Conservation (phyloP, 1,140 invertebrate species). For the Meloidogyne floridensis region DNA sequence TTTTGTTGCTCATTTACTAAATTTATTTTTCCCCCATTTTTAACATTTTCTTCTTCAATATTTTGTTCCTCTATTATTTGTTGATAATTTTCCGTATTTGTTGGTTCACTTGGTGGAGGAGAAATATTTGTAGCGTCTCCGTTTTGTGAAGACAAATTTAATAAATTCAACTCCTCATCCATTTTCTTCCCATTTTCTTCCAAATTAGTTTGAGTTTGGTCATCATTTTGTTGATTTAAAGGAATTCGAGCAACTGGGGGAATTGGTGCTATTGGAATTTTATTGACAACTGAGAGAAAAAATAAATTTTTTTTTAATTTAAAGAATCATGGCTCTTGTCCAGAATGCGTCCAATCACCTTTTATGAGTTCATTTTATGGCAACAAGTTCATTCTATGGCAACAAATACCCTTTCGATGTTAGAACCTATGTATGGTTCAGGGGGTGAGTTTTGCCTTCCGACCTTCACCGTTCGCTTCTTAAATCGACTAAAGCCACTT, state of each 20-base stretch:
- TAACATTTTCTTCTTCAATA: neutral
- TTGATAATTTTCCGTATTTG: conserved; percentile 11
- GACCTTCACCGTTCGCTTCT: too few relatives aligned
- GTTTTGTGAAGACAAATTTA: neutral
- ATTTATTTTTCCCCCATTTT: too few relatives aligned
- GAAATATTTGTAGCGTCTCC: conserved; percentile 4
- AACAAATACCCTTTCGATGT: too few relatives aligned
- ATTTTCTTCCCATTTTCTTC: neutral
- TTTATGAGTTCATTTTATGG: too few relatives aligned
- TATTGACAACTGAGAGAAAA: neutral
- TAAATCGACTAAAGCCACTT: too few relatives aligned
- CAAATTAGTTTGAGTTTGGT: neutral
- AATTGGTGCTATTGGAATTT: conserved; percentile 31
- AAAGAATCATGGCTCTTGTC: too few relatives aligned
- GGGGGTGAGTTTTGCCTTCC: too few relatives aligned
- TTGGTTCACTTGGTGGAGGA: neutral
- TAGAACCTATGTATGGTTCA: too few relatives aligned
- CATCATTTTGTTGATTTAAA: neutral
- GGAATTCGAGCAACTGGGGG: conserved; percentile 27
- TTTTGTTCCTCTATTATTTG: conserved; percentile 15
- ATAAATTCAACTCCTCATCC: neutral
- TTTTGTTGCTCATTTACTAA: too few relatives aligned
- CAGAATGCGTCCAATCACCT: too few relatives aligned
- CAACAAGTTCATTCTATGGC: too few relatives aligned
- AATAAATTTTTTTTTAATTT: neutral